Conservation (phyloP, 2,113 vertebrate species). For the Rhodinocichla rosea region DNA sequence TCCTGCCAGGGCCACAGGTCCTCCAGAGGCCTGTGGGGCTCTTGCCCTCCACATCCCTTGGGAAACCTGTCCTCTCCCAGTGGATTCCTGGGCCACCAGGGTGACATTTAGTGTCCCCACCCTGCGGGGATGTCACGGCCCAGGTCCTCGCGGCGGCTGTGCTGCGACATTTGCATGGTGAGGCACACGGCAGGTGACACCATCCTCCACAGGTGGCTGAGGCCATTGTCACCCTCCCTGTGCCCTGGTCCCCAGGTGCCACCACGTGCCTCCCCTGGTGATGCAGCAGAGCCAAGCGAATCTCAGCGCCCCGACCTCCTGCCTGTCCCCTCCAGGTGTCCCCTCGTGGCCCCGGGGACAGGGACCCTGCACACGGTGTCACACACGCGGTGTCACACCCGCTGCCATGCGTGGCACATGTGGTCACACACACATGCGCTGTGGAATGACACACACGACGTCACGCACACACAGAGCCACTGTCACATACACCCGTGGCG, state of each 20-base stretch:
- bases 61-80: background rate
- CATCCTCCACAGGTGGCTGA: background rate
- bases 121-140: background rate
- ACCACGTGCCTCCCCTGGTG: rapidly evolving
- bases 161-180: background rate
- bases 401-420: rapidly evolving
- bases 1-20: background rate
- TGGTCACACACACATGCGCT: background rate
- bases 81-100: background rate
- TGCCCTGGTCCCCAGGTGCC: background rate
- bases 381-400: background rate
- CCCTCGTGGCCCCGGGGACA: background rate
- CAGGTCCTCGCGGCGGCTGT: rapidly evolving
- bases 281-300: background rate
- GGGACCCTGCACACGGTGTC: background rate
- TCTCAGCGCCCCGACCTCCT: background rate
- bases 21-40: no score
- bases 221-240: background rate
- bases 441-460: background rate
- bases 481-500: background rate
- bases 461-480: background rate
- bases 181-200: background rate
- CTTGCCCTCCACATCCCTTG: background rate
- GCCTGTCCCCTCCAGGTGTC: background rate
- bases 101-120: background rate